Percentiles rank a stretch among this genome's conserved stretches.
Evolutionary conservation across 1,140 invertebrate species (phyloP).

Genomic region (Ruditapes philippinarum): DNA sequence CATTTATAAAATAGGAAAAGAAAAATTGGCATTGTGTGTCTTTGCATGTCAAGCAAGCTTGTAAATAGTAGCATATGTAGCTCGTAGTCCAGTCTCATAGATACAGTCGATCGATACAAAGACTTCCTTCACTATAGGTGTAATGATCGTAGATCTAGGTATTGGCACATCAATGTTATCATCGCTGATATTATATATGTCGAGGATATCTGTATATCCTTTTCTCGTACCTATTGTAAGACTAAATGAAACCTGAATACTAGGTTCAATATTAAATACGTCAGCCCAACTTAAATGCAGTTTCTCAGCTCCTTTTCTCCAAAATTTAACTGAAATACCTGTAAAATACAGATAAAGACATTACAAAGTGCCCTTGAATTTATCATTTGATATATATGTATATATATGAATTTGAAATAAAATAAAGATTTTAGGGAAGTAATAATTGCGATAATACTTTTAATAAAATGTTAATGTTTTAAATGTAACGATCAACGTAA

Average conservation of each 20-base stretch:
- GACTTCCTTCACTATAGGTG: background rate
- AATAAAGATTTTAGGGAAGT: no score
- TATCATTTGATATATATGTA: no score
- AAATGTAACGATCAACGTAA: no score
- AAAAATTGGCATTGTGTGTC: no score
- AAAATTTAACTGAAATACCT: background rate
- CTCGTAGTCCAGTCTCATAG: background rate
- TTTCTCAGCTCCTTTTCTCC: background rate
- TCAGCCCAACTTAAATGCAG: background rate
- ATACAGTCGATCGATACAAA: conserved; percentile 2
- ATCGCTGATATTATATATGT: background rate
- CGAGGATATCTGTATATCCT: conserved; percentile 20
- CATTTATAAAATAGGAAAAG: no score
- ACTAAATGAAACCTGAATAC: background rate
- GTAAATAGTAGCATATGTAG: conserved; percentile 2
- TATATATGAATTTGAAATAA: no score
- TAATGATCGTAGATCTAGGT: background rate
- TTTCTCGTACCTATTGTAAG: background rate
- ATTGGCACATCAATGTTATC: background rate
- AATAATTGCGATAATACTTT: no score
- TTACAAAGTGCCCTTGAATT: no score
- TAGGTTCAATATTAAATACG: background rate
- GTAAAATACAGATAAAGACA: background rate
- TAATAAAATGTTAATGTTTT: no score
- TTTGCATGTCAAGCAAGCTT: no score